Evolutionary conservation across 2,888 invertebrate species (phyloP), one percentile per base, ranked within the genome.

Genomic region (Cryptus viduatorius): DNA sequence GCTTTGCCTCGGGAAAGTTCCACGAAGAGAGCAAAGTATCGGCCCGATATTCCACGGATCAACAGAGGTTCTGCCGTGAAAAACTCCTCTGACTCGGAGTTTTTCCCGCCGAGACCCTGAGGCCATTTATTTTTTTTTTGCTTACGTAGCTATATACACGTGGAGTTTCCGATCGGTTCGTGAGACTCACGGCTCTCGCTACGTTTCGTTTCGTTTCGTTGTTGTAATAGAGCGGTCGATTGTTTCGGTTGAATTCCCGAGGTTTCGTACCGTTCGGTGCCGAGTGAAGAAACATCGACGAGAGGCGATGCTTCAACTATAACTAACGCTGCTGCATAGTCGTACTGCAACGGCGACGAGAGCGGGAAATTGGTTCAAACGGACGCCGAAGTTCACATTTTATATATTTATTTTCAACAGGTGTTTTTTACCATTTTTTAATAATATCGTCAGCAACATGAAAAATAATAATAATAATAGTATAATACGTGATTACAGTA

Each of bases 241-340:
- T 81, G 81, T 83, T 84, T 82, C 84, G 81, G 69, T 87, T 79
- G 85, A 87, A 79, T 84, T 81, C 71, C 48, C 53, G 64, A 37
- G 50, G 67, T 10, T 67, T 79, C 79, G 61, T 61, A 61, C 61
- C 61, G 61, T 61, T 61, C 61, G 77, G 73, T 44, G 50, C 59
- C 68, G 78, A 79, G 82, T 72, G 79, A 72, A 82, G 50, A 48
- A 72, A 37, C 64, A 48, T 46, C 53, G 64, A 31, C 71, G 46
- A n/a, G 42, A 64, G 24, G 44, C 24, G 65, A 42, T 64, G 42
- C 46, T 68, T 75, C 37, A n/a, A 12, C 29, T 14, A 1, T 1
- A 50, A 67, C 48, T 65, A 61, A 8, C 37, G 37, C 8, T 8
- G 37, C 37, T 37, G 37, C 4, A 37, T 37, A 37, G 5, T 5